Evolutionary conservation across 2,113 vertebrate species (phyloP).

Genomic region (Falcunculus frontatus): DNA sequence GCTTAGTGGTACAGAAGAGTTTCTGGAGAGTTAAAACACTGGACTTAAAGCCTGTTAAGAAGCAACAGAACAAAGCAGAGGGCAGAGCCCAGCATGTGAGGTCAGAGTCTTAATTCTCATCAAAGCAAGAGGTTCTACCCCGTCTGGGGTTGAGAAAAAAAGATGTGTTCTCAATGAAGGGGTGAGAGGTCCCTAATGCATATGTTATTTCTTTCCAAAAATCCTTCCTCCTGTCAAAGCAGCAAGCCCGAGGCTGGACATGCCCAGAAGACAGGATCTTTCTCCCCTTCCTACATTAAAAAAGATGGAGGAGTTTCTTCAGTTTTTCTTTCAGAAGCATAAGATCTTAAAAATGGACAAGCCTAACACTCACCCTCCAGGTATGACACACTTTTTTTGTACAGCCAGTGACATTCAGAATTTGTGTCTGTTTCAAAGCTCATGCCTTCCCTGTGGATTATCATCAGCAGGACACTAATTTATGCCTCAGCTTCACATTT

Average conservation of each 20-base stretch:
- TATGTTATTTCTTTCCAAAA: background rate
- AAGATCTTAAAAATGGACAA: background rate
- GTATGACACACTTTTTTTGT: background rate
- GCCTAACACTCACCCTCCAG: background rate
- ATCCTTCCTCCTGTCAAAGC: background rate
- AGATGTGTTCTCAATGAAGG: background rate
- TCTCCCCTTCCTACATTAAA: background rate
- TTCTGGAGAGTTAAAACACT: background rate
- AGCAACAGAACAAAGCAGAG: background rate
- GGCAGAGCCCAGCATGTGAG: background rate
- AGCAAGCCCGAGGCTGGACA: background rate
- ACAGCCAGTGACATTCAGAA: background rate
- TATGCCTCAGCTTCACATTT: background rate
- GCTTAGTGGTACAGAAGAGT: background rate
- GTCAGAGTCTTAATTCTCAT: background rate
- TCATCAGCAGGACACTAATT: background rate
- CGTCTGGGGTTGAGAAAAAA: background rate
- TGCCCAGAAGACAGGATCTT: background rate
- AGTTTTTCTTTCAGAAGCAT: background rate
- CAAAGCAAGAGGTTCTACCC: background rate
- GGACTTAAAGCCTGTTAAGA: background rate
- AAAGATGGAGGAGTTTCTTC: background rate
- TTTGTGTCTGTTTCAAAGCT: background rate
- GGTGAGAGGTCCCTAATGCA: background rate
- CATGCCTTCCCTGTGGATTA: background rate